Evolutionary conservation across 2,888 invertebrate genomes (phyloP).

Genomic region (Pardosa pseudoannulata): DNA sequence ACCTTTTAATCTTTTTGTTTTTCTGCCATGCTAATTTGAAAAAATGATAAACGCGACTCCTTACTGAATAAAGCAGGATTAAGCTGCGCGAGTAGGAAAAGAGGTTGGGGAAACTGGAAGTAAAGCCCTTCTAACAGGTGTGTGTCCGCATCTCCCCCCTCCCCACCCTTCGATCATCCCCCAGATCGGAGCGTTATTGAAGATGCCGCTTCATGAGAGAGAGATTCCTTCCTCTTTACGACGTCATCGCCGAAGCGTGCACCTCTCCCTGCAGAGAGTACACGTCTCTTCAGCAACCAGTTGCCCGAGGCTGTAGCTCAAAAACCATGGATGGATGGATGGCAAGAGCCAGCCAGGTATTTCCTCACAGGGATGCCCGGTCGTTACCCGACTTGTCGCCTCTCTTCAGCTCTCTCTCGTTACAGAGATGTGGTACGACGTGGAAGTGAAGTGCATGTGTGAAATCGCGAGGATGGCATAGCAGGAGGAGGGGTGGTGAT

Average conservation of each 20-base stretch:
- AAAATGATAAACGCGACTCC: too few relatives aligned
- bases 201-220: neutral
- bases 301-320: conserved; percentile 4
- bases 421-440: neutral
- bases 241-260: neutral
- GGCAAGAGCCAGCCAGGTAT: neutral
- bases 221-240: neutral
- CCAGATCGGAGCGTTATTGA: neutral
- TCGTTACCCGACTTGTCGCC: neutral
- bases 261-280: neutral
- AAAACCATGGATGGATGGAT: conserved; percentile 16
- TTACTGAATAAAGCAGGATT: too few relatives aligned
- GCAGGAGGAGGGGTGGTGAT: too few relatives aligned
- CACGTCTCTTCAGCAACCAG: neutral
- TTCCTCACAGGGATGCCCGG: conserved; percentile 16
- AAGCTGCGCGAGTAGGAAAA: too few relatives aligned
- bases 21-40: too few relatives aligned
- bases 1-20: too few relatives aligned
- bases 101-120: too few relatives aligned
- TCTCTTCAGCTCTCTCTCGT: neutral
- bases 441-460: neutral
- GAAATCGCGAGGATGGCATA: neutral
- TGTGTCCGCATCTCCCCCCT: too few relatives aligned
- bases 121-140: too few relatives aligned
- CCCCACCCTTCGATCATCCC: neutral